These are phyloP conservation scores for Bradypus variegatus DNA, from an alignment of 2,797 vertebrate genomes.

Conservation along the genomic window DNA sequence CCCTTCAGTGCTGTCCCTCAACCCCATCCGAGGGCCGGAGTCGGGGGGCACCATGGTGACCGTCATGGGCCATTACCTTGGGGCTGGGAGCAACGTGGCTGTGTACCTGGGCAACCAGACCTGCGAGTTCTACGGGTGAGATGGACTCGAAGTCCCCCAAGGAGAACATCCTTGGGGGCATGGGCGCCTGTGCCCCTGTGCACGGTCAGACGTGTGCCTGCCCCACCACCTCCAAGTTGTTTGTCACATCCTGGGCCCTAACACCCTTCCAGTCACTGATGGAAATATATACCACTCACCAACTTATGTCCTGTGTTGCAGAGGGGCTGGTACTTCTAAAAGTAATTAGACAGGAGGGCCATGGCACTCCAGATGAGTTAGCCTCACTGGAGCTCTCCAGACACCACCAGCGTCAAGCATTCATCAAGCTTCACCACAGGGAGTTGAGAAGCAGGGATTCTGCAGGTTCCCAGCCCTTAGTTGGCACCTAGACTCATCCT, in stretches of 20 bases:
- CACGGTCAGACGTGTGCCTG: background rate
- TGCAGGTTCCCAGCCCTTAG: background rate
- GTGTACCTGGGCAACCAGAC: conserved; percentile 95
- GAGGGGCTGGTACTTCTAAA: background rate
- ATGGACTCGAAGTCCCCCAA: rapidly evolving
- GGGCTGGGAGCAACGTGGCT: conserved; percentile 88
- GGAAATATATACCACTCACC: background rate
- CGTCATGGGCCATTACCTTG: conserved; percentile 89
- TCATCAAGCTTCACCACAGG: background rate
- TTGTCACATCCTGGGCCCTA: background rate
- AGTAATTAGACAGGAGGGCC: background rate
- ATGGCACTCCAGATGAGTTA: background rate
- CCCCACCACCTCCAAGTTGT: background rate
- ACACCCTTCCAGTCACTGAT: background rate
- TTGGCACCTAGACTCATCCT: background rate
- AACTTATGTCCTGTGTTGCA: background rate
- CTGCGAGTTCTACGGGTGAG: conserved; percentile 93
- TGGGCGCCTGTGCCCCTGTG: background rate
- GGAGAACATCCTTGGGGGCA: rapidly evolving
- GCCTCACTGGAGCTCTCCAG: background rate
- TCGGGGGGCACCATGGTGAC: conserved; percentile 97
- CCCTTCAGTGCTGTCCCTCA: conserved; percentile 85
- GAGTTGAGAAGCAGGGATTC: background rate
- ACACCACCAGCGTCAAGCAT: background rate
- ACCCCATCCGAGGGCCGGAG: conserved; percentile 89